These are phyloP conservation scores for Lethocerus indicus DNA, from an alignment of 1,140 invertebrate genomes.

Conservation along the genomic window DNA sequence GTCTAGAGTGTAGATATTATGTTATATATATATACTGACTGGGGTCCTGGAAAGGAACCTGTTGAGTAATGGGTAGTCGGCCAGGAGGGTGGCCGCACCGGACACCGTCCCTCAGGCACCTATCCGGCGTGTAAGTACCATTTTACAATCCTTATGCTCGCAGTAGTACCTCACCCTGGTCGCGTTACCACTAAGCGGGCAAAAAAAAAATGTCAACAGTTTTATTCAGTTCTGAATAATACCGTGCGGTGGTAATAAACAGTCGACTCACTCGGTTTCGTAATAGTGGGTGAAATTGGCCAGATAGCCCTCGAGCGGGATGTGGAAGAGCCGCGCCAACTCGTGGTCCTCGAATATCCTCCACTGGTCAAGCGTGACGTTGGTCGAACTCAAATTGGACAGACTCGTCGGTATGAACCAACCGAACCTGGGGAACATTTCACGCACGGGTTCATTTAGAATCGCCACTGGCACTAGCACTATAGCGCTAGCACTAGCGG, in stretches of 20 bases:
- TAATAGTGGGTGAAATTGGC: not conserved
- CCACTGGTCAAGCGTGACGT: not conserved
- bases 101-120: not conserved
- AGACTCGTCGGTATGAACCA: conserved; percentile 47
- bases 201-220: not conserved
- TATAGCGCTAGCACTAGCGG: not conserved
- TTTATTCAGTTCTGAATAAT: not conserved
- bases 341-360: conserved; percentile 1
- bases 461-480: not conserved
- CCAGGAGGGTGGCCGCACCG: not conserved
- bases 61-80: too few relatives aligned
- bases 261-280: not conserved
- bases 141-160: not conserved
- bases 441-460: not conserved
- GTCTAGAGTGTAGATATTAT: too few relatives aligned
- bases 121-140: not conserved
- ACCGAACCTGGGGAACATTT: conserved; percentile 33
- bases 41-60: too few relatives aligned
- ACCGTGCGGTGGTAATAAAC: not conserved
- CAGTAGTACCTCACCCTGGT: not conserved
- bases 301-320: not conserved
- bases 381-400: conserved; percentile 15
- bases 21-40: too few relatives aligned
- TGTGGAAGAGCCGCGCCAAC: not conserved
- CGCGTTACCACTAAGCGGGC: not conserved